phyloP scores from a whole-genome alignment of 1,140 invertebrate genomes.

The Drosophila takahashii region DNA sequence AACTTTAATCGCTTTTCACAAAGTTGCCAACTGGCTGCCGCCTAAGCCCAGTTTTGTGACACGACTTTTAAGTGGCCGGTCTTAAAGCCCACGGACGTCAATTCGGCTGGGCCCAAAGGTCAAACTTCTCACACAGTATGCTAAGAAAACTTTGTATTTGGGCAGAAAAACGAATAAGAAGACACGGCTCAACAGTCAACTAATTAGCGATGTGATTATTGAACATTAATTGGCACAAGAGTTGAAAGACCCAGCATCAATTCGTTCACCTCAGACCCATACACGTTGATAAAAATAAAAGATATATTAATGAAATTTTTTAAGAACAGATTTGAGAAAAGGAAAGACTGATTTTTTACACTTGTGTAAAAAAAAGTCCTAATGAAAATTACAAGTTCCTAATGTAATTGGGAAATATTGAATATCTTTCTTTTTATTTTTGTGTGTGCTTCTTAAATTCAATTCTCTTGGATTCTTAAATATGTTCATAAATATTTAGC shows the following conservation, averaged over 20 bases:
- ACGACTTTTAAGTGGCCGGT: constrained; percentile 39
- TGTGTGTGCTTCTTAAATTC: too few relatives aligned
- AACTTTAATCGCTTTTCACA: constrained; percentile 38
- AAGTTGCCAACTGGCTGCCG: constrained; percentile 29
- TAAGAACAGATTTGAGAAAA: too few relatives aligned
- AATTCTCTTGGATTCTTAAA: too few relatives aligned
- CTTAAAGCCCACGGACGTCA: constrained; percentile 26
- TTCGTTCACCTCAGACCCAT: constrained; percentile 1
- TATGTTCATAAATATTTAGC: too few relatives aligned
- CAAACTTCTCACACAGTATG: constrained; percentile 29
- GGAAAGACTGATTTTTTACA: too few relatives aligned
- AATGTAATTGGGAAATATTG: too few relatives aligned
- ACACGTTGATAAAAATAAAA: constrained; percentile 8
- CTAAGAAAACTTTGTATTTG: constrained; percentile 10
- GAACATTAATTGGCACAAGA: constrained; percentile 23
- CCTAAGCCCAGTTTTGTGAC: constrained; percentile 36
- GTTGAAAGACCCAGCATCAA: constrained; percentile 23
- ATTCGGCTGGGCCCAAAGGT: constrained; percentile 43
- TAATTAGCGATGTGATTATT: constrained; percentile 50
- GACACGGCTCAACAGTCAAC: constrained; percentile 1
- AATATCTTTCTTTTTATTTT: too few relatives aligned
- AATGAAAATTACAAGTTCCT: too few relatives aligned
- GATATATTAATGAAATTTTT: too few relatives aligned
- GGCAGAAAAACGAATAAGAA: background rate
- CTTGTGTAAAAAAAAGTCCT: too few relatives aligned